Conservation (phyloP, 1,140 invertebrate genomes). For the Tetraneura akinire region DNA sequence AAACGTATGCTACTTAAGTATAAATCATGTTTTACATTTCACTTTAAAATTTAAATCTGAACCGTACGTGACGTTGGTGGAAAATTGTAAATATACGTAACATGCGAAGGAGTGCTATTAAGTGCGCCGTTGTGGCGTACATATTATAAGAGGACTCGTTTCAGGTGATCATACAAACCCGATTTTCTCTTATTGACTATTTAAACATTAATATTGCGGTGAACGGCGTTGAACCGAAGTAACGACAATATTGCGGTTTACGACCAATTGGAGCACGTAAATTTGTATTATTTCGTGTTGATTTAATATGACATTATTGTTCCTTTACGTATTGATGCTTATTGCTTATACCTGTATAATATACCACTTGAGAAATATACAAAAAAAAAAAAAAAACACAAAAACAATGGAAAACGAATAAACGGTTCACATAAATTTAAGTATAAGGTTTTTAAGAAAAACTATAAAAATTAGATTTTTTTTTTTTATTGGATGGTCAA, state of each 20-base stretch:
- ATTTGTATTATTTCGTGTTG: neutral
- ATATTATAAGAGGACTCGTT: neutral
- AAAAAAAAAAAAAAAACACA: neutral
- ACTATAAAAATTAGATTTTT: too few species aligned
- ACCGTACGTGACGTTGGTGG: neutral
- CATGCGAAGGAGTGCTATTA: neutral
- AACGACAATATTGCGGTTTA: slow-evolving; percentile 2
- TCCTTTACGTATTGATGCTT: neutral
- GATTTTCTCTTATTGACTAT: slow-evolving; percentile 35
- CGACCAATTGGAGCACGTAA: slow-evolving; percentile 29
- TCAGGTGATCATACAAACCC: slow-evolving; percentile 20
- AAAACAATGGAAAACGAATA: too few species aligned
- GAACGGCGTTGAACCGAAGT: neutral
- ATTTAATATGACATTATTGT: neutral
- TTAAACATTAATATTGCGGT: slow-evolving; percentile 17
- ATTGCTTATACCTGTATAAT: too few species aligned
- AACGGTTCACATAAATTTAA: too few species aligned
- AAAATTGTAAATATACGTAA: neutral
- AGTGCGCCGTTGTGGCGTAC: too few species aligned
- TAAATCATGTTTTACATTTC: neutral
- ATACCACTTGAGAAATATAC: neutral
- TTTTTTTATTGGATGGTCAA: too few species aligned
- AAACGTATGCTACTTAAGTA: neutral
- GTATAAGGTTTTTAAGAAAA: too few species aligned
- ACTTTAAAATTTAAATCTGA: neutral